Conservation (phyloP, 2,888 invertebrate genomes). For the Cyclophora punctaria region DNA sequence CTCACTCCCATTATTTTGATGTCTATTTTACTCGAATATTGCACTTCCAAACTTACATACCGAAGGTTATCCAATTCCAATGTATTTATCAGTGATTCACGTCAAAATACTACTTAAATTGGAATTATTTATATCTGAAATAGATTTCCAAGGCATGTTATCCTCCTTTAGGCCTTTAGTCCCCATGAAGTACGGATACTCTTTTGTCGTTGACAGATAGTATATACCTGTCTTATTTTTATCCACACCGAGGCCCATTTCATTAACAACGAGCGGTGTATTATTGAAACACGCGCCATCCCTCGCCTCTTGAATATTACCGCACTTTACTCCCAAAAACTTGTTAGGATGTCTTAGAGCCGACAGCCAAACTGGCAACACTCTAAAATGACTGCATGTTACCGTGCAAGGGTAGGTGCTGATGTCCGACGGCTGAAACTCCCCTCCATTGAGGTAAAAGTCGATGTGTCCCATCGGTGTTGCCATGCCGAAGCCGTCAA, state of each 20-base stretch:
- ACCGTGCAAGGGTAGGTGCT: constrained; percentile 48
- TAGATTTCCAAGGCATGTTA: constrained; percentile 45
- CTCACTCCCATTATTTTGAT: too few relatives aligned
- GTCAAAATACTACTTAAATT: too few relatives aligned
- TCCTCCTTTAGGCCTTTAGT: constrained; percentile 46
- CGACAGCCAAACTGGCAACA: constrained; percentile 47
- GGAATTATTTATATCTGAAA: constrained; percentile 44
- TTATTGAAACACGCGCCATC: constrained; percentile 46
- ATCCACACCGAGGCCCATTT: constrained; percentile 45
- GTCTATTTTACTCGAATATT: too few relatives aligned
- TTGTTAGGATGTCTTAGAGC: constrained; percentile 48
- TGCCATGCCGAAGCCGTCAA: constrained; percentile 67
- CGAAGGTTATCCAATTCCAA: too few relatives aligned
- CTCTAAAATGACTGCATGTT: constrained; percentile 61
- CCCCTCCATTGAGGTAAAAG: constrained; percentile 62
- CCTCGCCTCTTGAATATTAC: constrained; percentile 53
- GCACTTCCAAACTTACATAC: too few relatives aligned
- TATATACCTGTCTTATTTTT: constrained; percentile 45
- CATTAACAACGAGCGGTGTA: constrained; percentile 38
- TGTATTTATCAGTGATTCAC: too few relatives aligned
- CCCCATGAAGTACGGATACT: constrained; percentile 55
- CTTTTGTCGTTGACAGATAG: constrained; percentile 49
- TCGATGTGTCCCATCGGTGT: constrained; percentile 60
- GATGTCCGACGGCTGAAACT: constrained; percentile 58
- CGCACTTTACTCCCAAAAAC: constrained; percentile 53